A percentile compares a stretch with the other conserved stretches of the same genome.
Evolutionary conservation across 2,113 vertebrate genomes (phyloP).

Genomic region (Parus major): DNA sequence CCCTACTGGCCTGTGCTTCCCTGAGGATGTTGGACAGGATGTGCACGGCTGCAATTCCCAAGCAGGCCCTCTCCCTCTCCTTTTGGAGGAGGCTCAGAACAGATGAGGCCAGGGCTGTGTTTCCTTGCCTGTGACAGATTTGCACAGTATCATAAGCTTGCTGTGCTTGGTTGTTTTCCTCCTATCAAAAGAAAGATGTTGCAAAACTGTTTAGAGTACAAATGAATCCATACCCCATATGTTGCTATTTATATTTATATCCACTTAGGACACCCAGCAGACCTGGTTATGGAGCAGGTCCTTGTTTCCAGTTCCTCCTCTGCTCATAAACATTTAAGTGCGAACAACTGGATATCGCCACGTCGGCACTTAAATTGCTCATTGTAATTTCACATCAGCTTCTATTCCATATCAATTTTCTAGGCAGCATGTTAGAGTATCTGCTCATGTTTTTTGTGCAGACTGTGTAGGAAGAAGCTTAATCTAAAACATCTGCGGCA

Average conservation of each 20-base stretch:
- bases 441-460: neutral
- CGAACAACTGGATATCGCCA: neutral
- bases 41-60: neutral
- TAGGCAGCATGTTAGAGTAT: neutral
- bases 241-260: neutral
- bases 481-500: conserved; percentile 23
- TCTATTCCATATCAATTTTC: neutral
- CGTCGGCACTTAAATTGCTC: neutral
- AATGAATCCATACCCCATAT: neutral
- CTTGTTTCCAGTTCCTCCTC: neutral
- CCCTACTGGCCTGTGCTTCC: neutral
- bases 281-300: neutral
- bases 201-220: neutral
- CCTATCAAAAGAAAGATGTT: neutral
- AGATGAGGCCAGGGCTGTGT: neutral
- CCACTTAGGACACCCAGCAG: neutral
- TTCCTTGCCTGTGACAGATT: neutral
- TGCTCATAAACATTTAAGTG: neutral
- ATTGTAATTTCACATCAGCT: neutral
- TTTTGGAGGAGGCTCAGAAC: neutral
- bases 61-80: neutral
- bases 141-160: neutral
- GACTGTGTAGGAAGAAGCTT: neutral
- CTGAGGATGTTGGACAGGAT: neutral
- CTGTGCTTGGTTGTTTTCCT: neutral